These are phyloP conservation scores for Lissonota sp. DNA, from an alignment of 2,888 invertebrate genomes.

Conservation along the genomic window DNA sequence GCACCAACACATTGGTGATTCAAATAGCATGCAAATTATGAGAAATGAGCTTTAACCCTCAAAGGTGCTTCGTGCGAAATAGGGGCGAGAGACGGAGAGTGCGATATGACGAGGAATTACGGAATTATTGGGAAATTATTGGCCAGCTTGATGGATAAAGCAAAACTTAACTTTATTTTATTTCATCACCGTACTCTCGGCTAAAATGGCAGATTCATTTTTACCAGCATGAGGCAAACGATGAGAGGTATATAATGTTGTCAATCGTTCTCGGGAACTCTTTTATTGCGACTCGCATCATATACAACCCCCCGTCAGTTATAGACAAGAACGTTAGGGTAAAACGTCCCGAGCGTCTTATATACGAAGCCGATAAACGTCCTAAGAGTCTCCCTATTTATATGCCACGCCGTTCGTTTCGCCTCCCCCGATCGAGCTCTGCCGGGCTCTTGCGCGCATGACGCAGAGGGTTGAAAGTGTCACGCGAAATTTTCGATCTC, in stretches of 20 bases:
- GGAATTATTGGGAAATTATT: too few species aligned
- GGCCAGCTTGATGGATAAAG: too few species aligned
- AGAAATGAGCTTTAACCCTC: not conserved
- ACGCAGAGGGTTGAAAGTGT: constrained; percentile 15
- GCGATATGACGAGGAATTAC: too few species aligned
- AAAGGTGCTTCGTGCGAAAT: too few species aligned
- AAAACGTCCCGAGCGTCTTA: constrained; percentile 19
- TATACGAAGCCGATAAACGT: constrained; percentile 33
- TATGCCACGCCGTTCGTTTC: not conserved
- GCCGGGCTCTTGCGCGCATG: not conserved
- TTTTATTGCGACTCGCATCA: constrained; percentile 14
- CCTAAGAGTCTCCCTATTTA: not conserved
- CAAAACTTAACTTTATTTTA: not conserved
- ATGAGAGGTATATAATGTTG: not conserved
- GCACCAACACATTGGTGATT: not conserved
- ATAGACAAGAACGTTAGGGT: constrained; percentile 8
- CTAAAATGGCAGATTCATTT: not conserved
- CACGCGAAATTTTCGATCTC: constrained; percentile 39
- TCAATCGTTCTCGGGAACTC: constrained; percentile 12
- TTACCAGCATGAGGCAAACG: not conserved
- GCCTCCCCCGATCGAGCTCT: not conserved
- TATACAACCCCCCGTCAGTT: not conserved
- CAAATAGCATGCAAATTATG: constrained; percentile 21
- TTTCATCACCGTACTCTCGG: not conserved
- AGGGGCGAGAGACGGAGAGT: too few species aligned